These are phyloP conservation scores for Ethmia dodecea DNA, from an alignment of 2,888 invertebrate genomes.

Conservation along the genomic window DNA sequence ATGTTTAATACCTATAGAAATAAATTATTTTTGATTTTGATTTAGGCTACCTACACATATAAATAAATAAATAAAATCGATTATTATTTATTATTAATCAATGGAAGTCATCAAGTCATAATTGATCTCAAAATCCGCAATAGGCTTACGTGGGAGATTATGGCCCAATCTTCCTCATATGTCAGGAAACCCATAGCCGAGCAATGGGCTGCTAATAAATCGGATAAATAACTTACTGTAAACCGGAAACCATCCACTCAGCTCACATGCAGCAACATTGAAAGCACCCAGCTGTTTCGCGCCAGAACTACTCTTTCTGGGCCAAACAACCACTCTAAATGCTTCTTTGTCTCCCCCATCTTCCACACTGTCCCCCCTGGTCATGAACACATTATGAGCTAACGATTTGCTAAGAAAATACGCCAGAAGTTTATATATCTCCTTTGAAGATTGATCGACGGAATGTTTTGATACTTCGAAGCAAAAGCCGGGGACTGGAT, in stretches of 20 bases:
- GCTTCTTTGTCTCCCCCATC: slow-evolving; percentile 36
- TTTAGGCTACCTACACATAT: too few species aligned
- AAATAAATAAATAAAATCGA: too few species aligned
- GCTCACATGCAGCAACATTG: slow-evolving; percentile 86
- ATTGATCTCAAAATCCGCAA: too few species aligned
- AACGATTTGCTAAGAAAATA: slow-evolving; percentile 79
- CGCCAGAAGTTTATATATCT: slow-evolving; percentile 68
- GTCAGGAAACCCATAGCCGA: too few species aligned
- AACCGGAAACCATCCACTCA: slow-evolving; percentile 86
- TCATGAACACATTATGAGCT: slow-evolving; percentile 87
- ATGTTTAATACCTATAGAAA: too few species aligned
- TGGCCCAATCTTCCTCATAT: too few species aligned
- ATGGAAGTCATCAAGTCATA: too few species aligned
- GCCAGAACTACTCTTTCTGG: slow-evolving; percentile 74
- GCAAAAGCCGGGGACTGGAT: slow-evolving; percentile 84
- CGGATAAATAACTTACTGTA: slow-evolving; percentile 69
- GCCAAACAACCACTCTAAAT: slow-evolving; percentile 81
- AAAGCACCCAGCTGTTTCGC: slow-evolving; percentile 77
- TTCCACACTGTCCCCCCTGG: slow-evolving; percentile 61
- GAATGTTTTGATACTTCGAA: slow-evolving; percentile 70
- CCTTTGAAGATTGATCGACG: slow-evolving; percentile 35
- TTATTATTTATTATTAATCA: too few species aligned
- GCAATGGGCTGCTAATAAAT: too few species aligned
- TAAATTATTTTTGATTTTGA: too few species aligned
- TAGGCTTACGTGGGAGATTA: too few species aligned